These are phyloP conservation scores for Acleris holmiana DNA, from an alignment of 2,888 invertebrate genomes.

Conservation along the genomic window DNA sequence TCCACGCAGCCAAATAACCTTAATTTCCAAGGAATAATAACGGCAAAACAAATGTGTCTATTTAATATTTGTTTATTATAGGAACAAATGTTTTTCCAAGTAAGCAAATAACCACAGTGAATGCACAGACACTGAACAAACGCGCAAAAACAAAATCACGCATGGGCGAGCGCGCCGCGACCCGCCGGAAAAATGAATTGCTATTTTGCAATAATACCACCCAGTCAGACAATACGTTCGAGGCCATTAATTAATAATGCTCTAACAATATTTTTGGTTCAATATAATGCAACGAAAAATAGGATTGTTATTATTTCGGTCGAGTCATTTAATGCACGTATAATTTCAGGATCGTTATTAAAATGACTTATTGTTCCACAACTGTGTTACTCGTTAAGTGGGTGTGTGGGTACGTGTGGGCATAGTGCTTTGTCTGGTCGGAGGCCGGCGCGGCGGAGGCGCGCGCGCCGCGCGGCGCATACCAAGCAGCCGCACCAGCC, in stretches of 20 bases:
- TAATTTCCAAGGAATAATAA: no score
- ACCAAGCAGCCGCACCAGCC: constrained; percentile 65
- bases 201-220: constrained; percentile 75
- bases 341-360: background rate
- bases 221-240: constrained; percentile 53
- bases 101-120: constrained; percentile 71
- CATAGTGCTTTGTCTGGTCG: constrained; percentile 41
- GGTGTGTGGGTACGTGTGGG: background rate
- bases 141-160: constrained; percentile 79
- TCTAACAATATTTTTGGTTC: constrained; percentile 21
- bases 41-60: background rate
- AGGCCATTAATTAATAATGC: constrained; percentile 45
- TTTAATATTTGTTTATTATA: constrained; percentile 55
- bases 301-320: no score
- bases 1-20: no score
- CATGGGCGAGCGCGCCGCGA: constrained; percentile 70
- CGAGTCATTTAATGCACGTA: no score
- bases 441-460: constrained; percentile 50
- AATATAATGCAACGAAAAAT: no score
- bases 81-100: constrained; percentile 65
- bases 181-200: constrained; percentile 75
- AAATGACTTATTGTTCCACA: background rate
- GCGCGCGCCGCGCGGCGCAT: constrained; percentile 61
- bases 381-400: constrained; percentile 1
- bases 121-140: constrained; percentile 75